Base-by-base conservation (phyloP, 1,140 invertebrate species). In the Drosophila nigromelanica region DNA sequence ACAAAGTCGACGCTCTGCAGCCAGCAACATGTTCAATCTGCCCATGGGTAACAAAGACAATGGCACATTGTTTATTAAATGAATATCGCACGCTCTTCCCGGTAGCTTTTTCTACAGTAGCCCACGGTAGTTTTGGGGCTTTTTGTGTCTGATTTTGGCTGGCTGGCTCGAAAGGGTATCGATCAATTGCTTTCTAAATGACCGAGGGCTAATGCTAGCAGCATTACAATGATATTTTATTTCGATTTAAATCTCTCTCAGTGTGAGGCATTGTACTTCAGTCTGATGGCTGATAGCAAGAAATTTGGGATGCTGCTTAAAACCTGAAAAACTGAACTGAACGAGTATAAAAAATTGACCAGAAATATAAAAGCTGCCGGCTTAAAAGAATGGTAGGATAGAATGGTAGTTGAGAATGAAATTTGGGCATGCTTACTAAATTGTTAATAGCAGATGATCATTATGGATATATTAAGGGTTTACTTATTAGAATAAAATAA, bases 101-200 rank as follows among this genome's bases (percentile, higher is more conserved):
- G 85, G 83, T 89, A 89, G 83, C 85, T 60, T 77, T 78, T 83
- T 89, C 64, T 42, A 74, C 83, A 78, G 83, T 89, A 89, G 83
- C 83, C 85, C 76, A 89, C 83, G 83, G 83, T 89, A 89, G 83
- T 89, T 71, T 67, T n/a, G 5, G 30, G 33, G 18, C 11, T 74
- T 50, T 72, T 62, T 62, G 37, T 69, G 64, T 64, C 62, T 66
- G 66, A 68, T 68, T 67, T 72, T 70, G 43, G 62, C 55, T 59
- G 39, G 66, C 54, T 14, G 43, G 62, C 62, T 59, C 62, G n/a
- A 76, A 75, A 60, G 64, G 70, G 64, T 80, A 50, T 75, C 82
- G 74, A 87, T 89, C 76, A 79, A 87, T 79, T 85, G 83, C 83
- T 89, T 89, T 89, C 83, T 89, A 89, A 89, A 89, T 89, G 73